A percentile compares a stretch with the other conserved stretches of the same genome.
Conservation (phyloP, 2,888 invertebrate species). For the Ectropis crepuscularia region DNA sequence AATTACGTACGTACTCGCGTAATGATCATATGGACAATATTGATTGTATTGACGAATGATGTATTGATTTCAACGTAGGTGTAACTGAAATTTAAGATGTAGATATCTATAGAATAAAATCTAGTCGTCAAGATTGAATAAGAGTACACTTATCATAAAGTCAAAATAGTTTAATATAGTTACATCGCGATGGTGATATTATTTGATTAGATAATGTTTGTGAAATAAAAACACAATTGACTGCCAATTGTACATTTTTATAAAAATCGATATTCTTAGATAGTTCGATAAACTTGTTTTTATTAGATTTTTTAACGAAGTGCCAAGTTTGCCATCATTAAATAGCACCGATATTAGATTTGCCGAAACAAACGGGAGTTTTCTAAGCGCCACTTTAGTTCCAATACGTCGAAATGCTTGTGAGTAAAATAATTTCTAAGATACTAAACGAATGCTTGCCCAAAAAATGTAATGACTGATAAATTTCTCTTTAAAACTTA, state of each 20-base stretch:
- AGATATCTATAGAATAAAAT: constrained; percentile 72
- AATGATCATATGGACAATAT: constrained; percentile 83
- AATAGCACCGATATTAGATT: constrained; percentile 50
- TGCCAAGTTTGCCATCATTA: constrained; percentile 70
- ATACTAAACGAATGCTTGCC: constrained; percentile 70
- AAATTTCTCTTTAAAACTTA: constrained; percentile 57
- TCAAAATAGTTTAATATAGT: constrained; percentile 65
- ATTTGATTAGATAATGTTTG: constrained; percentile 74
- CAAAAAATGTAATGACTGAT: constrained; percentile 73
- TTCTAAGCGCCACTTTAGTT: constrained; percentile 54
- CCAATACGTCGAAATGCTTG: constrained; percentile 47
- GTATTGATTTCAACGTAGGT: constrained; percentile 73
- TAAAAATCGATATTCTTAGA: constrained; percentile 75
- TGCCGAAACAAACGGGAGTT: constrained; percentile 55
- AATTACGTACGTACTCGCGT: constrained; percentile 82
- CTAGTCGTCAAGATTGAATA: constrained; percentile 60
- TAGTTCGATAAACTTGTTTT: constrained; percentile 77
- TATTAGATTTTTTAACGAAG: constrained; percentile 74
- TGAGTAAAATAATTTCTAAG: constrained; percentile 57
- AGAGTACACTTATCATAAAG: constrained; percentile 68
- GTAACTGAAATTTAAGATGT: constrained; percentile 69
- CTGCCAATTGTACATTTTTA: constrained; percentile 84
- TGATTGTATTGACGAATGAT: constrained; percentile 76
- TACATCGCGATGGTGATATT: constrained; percentile 75
- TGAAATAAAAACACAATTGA: constrained; percentile 73